Conservation (phyloP, 2,797 vertebrate species). For the Sardinella longiceps region DNA sequence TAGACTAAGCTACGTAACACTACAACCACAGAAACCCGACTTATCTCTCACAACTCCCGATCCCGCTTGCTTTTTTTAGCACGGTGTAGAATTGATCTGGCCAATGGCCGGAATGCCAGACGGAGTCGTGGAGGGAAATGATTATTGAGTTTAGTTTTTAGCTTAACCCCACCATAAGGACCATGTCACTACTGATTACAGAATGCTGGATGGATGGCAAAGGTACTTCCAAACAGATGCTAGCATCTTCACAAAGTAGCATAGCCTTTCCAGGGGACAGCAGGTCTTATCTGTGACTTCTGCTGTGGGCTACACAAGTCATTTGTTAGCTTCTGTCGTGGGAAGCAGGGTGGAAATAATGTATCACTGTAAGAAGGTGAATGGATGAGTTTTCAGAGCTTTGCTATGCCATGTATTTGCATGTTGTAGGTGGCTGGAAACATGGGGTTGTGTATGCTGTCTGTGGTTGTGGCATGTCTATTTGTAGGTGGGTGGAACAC, state of each 20-base stretch:
- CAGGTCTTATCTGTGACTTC: not conserved
- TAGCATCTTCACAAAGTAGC: not conserved
- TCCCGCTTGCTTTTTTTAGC: too few relatives aligned
- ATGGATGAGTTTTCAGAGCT: not conserved
- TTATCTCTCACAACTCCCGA: too few relatives aligned
- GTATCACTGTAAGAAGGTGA: not conserved
- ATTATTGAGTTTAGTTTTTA: not conserved
- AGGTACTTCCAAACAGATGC: not conserved
- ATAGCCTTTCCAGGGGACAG: not conserved
- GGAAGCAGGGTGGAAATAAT: not conserved
- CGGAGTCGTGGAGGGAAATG: too few relatives aligned
- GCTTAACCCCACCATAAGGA: not conserved
- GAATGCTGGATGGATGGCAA: not conserved
- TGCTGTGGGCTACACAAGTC: not conserved
- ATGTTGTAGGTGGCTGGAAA: not conserved
- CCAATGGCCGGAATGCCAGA: too few relatives aligned
- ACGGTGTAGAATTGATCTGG: too few relatives aligned
- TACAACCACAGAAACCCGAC: too few relatives aligned
- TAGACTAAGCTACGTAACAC: too few relatives aligned
- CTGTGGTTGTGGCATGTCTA: not conserved
- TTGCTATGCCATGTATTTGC: not conserved
- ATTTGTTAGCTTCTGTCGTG: not conserved
- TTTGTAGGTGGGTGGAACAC: not conserved
- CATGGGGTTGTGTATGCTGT: not conserved
- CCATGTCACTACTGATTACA: not conserved